Conservation (phyloP, 2,113 vertebrate genomes). For the Tragelaphus imberbis region DNA sequence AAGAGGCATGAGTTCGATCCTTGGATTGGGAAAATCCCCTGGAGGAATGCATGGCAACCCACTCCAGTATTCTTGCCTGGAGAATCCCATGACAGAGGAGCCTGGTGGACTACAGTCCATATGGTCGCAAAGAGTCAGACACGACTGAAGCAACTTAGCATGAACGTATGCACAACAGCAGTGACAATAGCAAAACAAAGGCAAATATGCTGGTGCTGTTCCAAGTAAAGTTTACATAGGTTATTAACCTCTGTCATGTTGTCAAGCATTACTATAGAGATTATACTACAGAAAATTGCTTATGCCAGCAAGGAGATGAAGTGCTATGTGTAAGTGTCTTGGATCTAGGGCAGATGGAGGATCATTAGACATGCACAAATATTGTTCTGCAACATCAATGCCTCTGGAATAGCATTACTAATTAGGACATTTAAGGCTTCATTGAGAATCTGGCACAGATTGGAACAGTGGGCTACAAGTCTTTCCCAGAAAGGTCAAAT, state of each 20-base stretch:
- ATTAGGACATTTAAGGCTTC: conserved; percentile 6
- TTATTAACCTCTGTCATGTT: background rate
- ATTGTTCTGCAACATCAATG: background rate
- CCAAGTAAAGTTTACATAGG: background rate
- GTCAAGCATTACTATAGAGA: background rate
- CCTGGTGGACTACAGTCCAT: background rate
- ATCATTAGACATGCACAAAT: background rate
- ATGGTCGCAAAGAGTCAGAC: background rate
- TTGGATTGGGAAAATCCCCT: background rate
- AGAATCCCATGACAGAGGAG: background rate
- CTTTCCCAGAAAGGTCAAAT: conserved; percentile 3
- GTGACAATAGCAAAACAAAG: background rate
- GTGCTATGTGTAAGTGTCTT: background rate
- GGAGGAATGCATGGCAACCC: background rate
- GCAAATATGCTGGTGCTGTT: background rate
- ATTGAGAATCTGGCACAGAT: conserved; percentile 1
- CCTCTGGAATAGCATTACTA: background rate
- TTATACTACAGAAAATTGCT: background rate
- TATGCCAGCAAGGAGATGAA: background rate
- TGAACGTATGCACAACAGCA: background rate
- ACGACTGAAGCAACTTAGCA: background rate
- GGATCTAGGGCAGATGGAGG: background rate
- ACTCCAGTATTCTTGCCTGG: background rate
- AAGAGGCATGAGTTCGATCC: background rate
- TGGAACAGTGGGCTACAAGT: background rate